Base-by-base conservation (phyloP, 2,888 invertebrate species). In the Slavum lentiscoides region DNA sequence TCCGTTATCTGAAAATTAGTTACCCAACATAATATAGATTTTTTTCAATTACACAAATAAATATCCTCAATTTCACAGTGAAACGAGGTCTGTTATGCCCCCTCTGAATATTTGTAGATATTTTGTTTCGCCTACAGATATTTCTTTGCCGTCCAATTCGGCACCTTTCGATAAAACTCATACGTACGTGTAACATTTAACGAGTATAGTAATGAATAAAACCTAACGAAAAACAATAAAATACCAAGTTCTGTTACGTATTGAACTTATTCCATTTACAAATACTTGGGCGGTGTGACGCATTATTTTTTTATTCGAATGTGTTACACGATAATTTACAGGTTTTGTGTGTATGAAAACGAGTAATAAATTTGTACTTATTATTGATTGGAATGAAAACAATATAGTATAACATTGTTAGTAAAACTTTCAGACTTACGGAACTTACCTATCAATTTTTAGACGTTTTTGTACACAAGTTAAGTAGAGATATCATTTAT, bases 321-420 rank as follows among this genome's bases (percentile, higher is more conserved):
- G 15, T 49, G 21, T 49, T 67, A 23, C 43, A 8, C 15, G 67
- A 68, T 68, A 49, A 68, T 68, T n/a, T 69, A 55, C 30, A 55
- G 2, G 55, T 55, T 55, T 53, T n/a, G 2, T 6, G 30, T 55
- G 30, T 15, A 30, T 55, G 6, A 70, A 70, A n/a, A 58, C 23
- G 11, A 13, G 11, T 64, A 37, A 9, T 19, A 39, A 30, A 19
- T 64, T 37, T 6, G 3, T 11, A 62, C 13, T 62, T 6, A 23
- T 19, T 17, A 37, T 4, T 30, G 30, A 64, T 37, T 19, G 30
- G 17, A 64, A 64, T 8, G 6, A 7, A 64, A 30, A 37, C 17
- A 37, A 37, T 37, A 37, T 8, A 21, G 2, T 6, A 6, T 43
- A 43, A 43, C 2, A 59, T 7, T 13, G 21, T 7, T 21, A 21